phyloP scores from a whole-genome alignment of 2,888 invertebrate genomes.

The Phalera bucephala region DNA sequence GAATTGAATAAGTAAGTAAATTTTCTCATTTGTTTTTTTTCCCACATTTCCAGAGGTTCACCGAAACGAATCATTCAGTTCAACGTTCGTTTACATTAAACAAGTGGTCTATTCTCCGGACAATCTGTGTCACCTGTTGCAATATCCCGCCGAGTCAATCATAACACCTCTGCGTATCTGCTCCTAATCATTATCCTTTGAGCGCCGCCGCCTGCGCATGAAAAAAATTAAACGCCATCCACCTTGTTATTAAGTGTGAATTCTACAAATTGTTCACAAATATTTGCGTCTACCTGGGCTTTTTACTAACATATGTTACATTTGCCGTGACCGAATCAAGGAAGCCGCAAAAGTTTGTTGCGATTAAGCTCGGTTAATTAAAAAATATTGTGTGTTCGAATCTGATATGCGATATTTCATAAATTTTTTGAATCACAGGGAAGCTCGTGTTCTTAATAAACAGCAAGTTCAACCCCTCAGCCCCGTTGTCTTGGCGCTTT shows the following conservation, averaged over 20 bases:
- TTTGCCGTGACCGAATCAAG: slow-evolving; percentile 71
- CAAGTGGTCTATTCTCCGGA: slow-evolving; percentile 19
- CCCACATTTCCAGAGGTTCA: no score
- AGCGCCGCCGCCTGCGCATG: slow-evolving; percentile 48
- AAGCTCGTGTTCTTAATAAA: no score
- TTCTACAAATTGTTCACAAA: slow-evolving; percentile 81
- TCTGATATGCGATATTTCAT: no score
- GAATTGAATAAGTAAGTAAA: no score
- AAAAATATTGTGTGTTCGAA: slow-evolving; percentile 30
- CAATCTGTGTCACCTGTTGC: slow-evolving; percentile 60
- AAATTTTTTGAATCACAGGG: no score
- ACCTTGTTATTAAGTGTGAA: slow-evolving; percentile 80
- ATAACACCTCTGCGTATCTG: no score
- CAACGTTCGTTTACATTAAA: no score
- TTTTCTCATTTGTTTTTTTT: no score
- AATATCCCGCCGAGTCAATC: no score
- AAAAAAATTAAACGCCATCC: slow-evolving; percentile 56
- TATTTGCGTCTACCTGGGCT: slow-evolving; percentile 81
- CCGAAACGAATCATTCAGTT: no score
- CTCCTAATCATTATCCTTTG: slow-evolving; percentile 73
- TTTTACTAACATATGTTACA: slow-evolving; percentile 65
- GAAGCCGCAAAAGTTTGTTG: slow-evolving; percentile 59
- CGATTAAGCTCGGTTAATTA: slow-evolving; percentile 66
- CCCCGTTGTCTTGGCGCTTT: no score
- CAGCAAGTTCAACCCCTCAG: no score